Evolutionary conservation across 2,113 vertebrate genomes (phyloP), one percentile per base, ranked within the genome.

Genomic region (Zeus faber): DNA sequence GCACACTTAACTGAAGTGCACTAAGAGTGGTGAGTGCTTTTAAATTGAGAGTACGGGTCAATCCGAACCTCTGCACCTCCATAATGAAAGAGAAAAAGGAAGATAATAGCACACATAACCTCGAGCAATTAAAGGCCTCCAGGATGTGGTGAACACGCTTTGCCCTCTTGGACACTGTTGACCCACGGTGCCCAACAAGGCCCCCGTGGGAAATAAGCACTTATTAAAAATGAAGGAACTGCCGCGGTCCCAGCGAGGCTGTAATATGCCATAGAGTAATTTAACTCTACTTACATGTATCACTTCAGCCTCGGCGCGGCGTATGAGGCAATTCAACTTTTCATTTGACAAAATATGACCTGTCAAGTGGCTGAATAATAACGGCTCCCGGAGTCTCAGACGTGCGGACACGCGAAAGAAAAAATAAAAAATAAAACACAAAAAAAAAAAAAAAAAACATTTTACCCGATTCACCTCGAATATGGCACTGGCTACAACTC

Each of bases 201-300:
- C 8, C 67, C 85, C 74, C 75, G 21, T 65, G 85, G 85, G 85
- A 87, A 87, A 87, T 87, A 87, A 87, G 85, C 71, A 79, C 83
- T 87, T 87, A 87, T 87, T 87, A 87, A 87, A 87, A 87, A 87
- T 85, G 80, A 78, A 87, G 77, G 83, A 84, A 85, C 77, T 74
- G 78, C 79, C 83, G 70, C 83, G 85, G 79, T 84, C 85, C 83
- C 82, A 70, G 70, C 22, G 81, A 83, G 82, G 82, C 78, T 83
- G 80, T 85, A 81, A 84, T 84, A 87, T 83, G 82, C 81, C 85
- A 87, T 84, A 76, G 83, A 82, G 85, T 85, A 85, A 87, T 85
- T 87, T 84, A 87, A 87, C 85, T 85, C 85, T 87, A 83, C 83
- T 85, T 85, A 87, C 82, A 84, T 83, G 85, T 87, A 84, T 87